phyloP scores from a whole-genome alignment of 2,797 vertebrate genomes.

The Pantherophis vulpinus region DNA sequence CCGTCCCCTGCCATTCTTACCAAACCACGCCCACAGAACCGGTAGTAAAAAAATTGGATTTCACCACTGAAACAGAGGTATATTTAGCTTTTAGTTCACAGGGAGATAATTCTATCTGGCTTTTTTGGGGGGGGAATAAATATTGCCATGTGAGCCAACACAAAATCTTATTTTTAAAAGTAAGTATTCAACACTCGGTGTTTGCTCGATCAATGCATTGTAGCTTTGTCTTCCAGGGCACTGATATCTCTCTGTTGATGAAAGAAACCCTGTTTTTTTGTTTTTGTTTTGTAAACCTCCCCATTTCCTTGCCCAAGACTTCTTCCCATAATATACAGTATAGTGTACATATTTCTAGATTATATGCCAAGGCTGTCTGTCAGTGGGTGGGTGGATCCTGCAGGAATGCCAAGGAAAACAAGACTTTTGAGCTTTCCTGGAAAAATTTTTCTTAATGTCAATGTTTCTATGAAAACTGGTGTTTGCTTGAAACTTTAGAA shows the following conservation, averaged over 20 bases:
- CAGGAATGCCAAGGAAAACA: not conserved
- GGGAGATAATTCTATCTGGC: slow-evolving; percentile 38
- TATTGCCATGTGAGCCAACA: slow-evolving; percentile 16
- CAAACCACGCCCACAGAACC: too few species aligned
- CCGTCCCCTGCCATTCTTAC: too few species aligned
- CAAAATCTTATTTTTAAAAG: slow-evolving; percentile 19
- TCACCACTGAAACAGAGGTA: not conserved
- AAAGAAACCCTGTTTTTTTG: not conserved
- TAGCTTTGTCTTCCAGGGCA: not conserved
- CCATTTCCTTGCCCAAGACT: not conserved
- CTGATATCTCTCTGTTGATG: not conserved
- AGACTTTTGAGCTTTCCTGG: not conserved
- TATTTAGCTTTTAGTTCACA: slow-evolving; percentile 58
- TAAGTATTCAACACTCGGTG: not conserved
- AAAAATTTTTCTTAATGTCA: not conserved
- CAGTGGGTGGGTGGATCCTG: not conserved
- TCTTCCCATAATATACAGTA: not conserved
- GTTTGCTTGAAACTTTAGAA: not conserved
- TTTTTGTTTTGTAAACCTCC: too few species aligned
- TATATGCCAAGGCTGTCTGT: not conserved
- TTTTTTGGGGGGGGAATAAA: too few species aligned
- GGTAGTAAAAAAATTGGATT: too few species aligned
- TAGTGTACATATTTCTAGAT: not conserved
- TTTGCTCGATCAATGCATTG: not conserved
- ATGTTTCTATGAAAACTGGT: not conserved